Conservation (phyloP, 1,140 invertebrate species). For the Psilanteris sp. region DNA sequence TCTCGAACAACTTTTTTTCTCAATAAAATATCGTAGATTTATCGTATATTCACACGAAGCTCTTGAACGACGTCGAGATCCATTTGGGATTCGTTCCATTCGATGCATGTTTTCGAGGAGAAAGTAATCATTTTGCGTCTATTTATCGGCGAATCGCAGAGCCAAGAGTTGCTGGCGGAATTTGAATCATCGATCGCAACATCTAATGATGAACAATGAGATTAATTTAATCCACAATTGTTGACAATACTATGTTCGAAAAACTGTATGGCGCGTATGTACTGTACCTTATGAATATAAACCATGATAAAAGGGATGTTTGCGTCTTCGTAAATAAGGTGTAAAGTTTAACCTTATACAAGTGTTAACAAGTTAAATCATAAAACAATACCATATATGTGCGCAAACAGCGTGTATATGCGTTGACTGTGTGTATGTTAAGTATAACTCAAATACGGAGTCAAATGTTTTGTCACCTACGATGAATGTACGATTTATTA, state of each 20-base stretch:
- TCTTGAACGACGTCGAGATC: conserved; percentile 1
- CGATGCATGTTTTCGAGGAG: conserved; percentile 2
- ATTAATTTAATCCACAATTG: conserved; percentile 65
- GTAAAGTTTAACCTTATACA: conserved; percentile 54
- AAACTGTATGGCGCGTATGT: conserved; percentile 61
- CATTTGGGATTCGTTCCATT: not conserved
- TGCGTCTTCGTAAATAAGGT: conserved; percentile 58
- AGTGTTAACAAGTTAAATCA: conserved; percentile 11
- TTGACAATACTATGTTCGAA: conserved; percentile 67
- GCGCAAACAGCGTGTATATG: conserved; percentile 28
- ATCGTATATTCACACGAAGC: not conserved
- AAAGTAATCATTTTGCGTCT: conserved; percentile 39
- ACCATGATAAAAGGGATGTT: conserved; percentile 45
- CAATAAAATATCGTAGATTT: conserved; percentile 18
- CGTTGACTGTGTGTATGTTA: conserved; percentile 50
- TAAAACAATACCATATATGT: conserved; percentile 30
- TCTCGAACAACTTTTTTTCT: not conserved
- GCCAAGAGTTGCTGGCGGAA: conserved; percentile 43
- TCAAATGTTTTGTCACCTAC: conserved; percentile 38
- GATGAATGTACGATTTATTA: conserved; percentile 54
- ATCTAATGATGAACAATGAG: conserved; percentile 44
- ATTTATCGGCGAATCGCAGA: conserved; percentile 50
- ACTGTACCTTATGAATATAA: conserved; percentile 57
- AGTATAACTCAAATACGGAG: conserved; percentile 34
- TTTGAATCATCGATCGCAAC: conserved; percentile 46